phyloP scores from a whole-genome alignment of 2,888 invertebrate genomes.

The Anoncus sp. region DNA sequence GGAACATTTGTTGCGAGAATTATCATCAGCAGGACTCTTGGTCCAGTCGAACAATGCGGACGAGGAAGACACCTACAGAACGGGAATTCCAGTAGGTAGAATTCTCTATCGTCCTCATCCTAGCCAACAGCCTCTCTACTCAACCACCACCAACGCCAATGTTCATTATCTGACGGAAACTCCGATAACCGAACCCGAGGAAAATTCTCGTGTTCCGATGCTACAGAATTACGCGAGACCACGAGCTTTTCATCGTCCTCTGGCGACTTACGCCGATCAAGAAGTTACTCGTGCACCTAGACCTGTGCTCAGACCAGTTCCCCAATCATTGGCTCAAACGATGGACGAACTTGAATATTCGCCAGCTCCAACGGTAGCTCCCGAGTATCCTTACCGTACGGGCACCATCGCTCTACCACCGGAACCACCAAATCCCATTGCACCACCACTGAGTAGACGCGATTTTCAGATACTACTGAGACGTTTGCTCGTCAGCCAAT shows the following conservation, averaged over 20 bases:
- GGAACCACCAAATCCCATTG: slow-evolving; percentile 85
- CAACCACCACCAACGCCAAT: slow-evolving; percentile 74
- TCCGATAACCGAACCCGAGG: slow-evolving; percentile 73
- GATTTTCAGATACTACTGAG: slow-evolving; percentile 89
- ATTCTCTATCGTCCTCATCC: slow-evolving; percentile 73
- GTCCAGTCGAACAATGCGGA: slow-evolving; percentile 72
- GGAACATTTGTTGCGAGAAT: slow-evolving; percentile 74
- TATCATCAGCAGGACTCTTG: slow-evolving; percentile 74
- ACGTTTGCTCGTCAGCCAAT: slow-evolving; percentile 87
- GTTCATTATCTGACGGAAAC: slow-evolving; percentile 78
- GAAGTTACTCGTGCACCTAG: slow-evolving; percentile 68
- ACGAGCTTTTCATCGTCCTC: slow-evolving; percentile 69
- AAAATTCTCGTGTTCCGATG: slow-evolving; percentile 72
- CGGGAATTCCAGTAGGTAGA: slow-evolving; percentile 72
- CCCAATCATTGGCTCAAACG: slow-evolving; percentile 62
- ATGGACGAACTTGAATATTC: slow-evolving; percentile 76
- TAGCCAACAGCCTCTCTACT: slow-evolving; percentile 73
- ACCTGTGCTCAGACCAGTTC: slow-evolving; percentile 71
- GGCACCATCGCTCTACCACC: slow-evolving; percentile 79
- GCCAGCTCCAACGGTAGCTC: slow-evolving; percentile 64
- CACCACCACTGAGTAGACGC: slow-evolving; percentile 89
- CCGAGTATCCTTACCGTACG: slow-evolving; percentile 76
- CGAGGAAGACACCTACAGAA: slow-evolving; percentile 73
- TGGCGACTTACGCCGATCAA: slow-evolving; percentile 72
- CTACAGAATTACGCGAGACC: slow-evolving; percentile 71